Evolutionary conservation across 2,888 invertebrate genomes (phyloP), one percentile per base, ranked within the genome.

Genomic region (Saturnia pavonia): DNA sequence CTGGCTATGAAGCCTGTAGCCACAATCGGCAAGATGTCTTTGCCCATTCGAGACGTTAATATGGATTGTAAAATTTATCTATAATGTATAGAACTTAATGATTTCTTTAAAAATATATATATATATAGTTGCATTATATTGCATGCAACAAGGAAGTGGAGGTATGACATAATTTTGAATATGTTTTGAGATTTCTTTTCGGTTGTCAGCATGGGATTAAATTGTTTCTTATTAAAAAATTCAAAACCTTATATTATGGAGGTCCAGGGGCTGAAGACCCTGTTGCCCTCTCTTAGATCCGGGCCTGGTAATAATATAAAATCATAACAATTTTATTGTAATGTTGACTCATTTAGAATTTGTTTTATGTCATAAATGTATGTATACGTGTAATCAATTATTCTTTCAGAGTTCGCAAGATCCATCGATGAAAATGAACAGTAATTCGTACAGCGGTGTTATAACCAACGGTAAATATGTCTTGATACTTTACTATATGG

Each of bases 401-500:
- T 8, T 19, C 67, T 90, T 92, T 72, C 92, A 94, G 93, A 85
- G 92, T 81, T 92, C 92, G 63, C 92, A 93, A 84, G 92, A 92
- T 76, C 86, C 88, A n/a, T 79, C 88, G 71, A 90, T 65, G 65
- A 65, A 89, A 75, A 85, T 89, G 74, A 91, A 83, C 82, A 90
- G 85, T 81, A 91, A 86, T 82, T 87, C 90, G 14, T 91, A 83
- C 65, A 87, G 88, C 54, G 89, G 91, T 72, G 91, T 92, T 54
- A 86, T 91, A 71, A 84, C 87, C 66, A 91, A 85, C 83, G 92
- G 93, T 93, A 79, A 92, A 87, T 83, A 63, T 57, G 27, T 65
- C 65, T 65, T 65, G 34, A 67, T 69, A 60, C 57, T 60, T 60
- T 27, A 57, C 25, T 1, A 57, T 11, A 14, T n/a, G 2, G 9